Conservation (phyloP, 1,140 invertebrate species). For the Ceratosolen solmsi region DNA sequence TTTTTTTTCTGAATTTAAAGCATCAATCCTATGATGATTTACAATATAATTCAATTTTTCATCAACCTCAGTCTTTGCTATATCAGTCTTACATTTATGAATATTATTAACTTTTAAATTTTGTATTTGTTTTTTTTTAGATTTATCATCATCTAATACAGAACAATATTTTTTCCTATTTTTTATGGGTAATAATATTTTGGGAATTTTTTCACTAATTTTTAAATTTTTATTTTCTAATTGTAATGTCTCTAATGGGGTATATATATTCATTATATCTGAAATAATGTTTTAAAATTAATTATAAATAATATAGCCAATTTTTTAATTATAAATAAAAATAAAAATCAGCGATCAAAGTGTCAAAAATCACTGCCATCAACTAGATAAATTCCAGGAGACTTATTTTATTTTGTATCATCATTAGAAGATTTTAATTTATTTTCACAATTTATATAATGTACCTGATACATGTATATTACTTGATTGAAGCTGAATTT, state of each 20-base stretch:
- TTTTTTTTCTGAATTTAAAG: neutral
- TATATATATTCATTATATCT: conserved; percentile 49
- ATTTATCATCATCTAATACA: neutral
- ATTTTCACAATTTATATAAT: neutral
- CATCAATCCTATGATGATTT: neutral
- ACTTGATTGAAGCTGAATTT: conserved; percentile 59
- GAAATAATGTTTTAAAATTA: conserved; percentile 43
- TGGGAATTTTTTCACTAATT: conserved; percentile 35
- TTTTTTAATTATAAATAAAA: conserved; percentile 6
- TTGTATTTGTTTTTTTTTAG: conserved; percentile 31
- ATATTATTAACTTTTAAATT: conserved; percentile 8
- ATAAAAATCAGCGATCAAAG: conserved; percentile 71
- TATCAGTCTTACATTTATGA: conserved; percentile 31
- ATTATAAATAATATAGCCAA: conserved; percentile 24
- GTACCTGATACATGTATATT: conserved; percentile 54
- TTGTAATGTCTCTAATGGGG: conserved; percentile 46
- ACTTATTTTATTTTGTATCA: conserved; percentile 61
- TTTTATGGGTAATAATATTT: conserved; percentile 41
- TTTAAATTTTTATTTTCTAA: conserved; percentile 41
- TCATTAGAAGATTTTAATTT: conserved; percentile 53
- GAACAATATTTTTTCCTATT: conserved; percentile 38
- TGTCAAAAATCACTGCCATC: conserved; percentile 70
- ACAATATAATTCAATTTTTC: conserved; percentile 6
- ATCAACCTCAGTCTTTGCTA: conserved; percentile 21
- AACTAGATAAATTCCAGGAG: conserved; percentile 64